Conservation (phyloP, 2,888 invertebrate species). For the Plagodis pulveraria region DNA sequence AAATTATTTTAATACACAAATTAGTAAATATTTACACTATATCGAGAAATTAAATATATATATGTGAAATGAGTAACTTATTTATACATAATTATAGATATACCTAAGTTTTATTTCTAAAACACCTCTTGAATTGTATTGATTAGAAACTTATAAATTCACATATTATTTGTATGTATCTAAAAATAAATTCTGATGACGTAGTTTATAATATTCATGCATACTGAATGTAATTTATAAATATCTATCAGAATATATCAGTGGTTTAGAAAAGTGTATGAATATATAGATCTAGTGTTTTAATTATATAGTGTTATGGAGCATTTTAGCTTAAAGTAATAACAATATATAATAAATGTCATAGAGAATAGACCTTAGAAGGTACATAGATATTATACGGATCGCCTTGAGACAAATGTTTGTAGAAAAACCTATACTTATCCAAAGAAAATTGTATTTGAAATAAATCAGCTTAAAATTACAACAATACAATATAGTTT, state of each 20-base stretch:
- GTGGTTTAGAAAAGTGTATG: neutral
- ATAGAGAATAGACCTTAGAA: constrained; percentile 43
- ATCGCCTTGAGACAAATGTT: constrained; percentile 51
- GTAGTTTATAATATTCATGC: too few relatives aligned
- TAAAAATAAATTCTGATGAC: too few relatives aligned
- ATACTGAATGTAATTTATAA: too few relatives aligned
- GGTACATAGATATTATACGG: constrained; percentile 51
- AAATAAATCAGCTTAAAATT: constrained; percentile 61
- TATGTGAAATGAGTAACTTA: too few relatives aligned
- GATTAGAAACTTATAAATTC: too few relatives aligned
- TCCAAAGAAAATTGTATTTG: constrained; percentile 41
- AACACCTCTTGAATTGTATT: too few relatives aligned
- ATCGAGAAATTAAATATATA: neutral
- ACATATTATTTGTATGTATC: too few relatives aligned
- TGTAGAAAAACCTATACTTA: constrained; percentile 47
- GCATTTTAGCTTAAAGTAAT: too few relatives aligned
- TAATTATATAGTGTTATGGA: neutral
- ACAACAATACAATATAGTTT: constrained; percentile 30
- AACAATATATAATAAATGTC: neutral
- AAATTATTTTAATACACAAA: neutral
- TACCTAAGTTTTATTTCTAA: too few relatives aligned
- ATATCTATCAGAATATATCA: neutral
- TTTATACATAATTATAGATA: too few relatives aligned
- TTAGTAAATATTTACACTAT: neutral
- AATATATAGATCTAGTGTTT: neutral